Percentiles rank a stretch among this genome's conserved stretches.
Conservation (phyloP, 23 tunicate species). For the Oikopleura vanhoeffeni region DNA sequence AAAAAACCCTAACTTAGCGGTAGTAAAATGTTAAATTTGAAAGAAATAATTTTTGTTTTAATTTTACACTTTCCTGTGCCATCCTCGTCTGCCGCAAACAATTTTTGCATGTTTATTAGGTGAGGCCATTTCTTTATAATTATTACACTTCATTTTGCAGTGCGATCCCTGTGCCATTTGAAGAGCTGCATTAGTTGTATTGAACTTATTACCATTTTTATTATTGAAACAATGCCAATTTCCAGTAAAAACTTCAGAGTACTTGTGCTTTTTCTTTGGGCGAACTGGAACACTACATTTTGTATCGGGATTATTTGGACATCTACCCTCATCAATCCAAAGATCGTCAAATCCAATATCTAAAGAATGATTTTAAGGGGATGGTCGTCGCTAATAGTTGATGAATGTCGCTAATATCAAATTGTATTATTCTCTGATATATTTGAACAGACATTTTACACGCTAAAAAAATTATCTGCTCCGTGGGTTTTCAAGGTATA, state of each 20-base stretch:
- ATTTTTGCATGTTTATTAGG: neutral
- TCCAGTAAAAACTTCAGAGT: neutral
- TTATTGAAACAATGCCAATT: neutral
- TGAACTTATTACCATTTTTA: neutral
- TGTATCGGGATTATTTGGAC: neutral
- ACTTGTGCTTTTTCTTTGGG: neutral
- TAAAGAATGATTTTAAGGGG: no score
- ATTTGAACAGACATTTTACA: no score
- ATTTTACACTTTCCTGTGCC: neutral
- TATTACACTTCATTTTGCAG: neutral
- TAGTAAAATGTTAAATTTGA: no score
- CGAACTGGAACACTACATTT: neutral
- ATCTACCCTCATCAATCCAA: neutral
- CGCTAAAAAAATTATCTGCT: no score
- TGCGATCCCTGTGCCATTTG: neutral
- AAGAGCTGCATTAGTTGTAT: neutral
- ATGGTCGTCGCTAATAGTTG: no score
- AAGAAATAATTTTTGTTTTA: neutral
- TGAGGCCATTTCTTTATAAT: neutral
- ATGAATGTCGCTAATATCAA: no score
- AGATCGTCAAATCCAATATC: neutral
- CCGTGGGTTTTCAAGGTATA: no score
- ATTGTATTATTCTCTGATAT: no score
- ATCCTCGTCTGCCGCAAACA: neutral
- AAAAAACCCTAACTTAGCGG: no score